phyloP scores from a whole-genome alignment of 2,113 vertebrate species.

The Phrynosoma platyrhinos region DNA sequence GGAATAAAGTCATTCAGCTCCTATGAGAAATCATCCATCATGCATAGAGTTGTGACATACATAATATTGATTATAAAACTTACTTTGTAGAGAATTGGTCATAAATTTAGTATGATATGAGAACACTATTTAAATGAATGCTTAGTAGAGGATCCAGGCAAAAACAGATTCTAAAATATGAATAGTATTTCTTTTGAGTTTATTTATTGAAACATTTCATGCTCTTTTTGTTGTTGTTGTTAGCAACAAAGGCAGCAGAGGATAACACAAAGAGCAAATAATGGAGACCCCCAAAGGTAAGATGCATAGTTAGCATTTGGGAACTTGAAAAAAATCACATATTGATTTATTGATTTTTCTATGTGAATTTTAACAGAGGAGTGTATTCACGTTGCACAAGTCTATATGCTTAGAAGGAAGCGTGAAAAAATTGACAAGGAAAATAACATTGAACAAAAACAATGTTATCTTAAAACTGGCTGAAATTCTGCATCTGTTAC shows the following conservation, averaged over 20 bases:
- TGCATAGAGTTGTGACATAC: neutral
- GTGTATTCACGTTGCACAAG: neutral
- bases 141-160: neutral
- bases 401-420: neutral
- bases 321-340: neutral
- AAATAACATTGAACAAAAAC: no score
- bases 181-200: neutral
- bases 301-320: constrained; percentile 41
- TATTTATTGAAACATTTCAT: neutral
- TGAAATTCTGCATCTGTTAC: no score
- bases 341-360: no score
- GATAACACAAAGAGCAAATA: constrained; percentile 73
- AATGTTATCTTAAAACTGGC: no score
- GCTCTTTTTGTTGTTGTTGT: constrained; percentile 24
- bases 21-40: neutral
- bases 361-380: neutral
- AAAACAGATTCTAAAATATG: neutral
- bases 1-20: neutral
- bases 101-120: neutral
- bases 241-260: constrained; percentile 81
- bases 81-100: neutral
- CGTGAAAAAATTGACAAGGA: neutral
- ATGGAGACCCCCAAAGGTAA: constrained; percentile 82
- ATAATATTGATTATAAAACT: neutral
- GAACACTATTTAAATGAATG: neutral